phyloP scores from a whole-genome alignment of 1,140 invertebrate genomes.

The Uloborus diversus region DNA sequence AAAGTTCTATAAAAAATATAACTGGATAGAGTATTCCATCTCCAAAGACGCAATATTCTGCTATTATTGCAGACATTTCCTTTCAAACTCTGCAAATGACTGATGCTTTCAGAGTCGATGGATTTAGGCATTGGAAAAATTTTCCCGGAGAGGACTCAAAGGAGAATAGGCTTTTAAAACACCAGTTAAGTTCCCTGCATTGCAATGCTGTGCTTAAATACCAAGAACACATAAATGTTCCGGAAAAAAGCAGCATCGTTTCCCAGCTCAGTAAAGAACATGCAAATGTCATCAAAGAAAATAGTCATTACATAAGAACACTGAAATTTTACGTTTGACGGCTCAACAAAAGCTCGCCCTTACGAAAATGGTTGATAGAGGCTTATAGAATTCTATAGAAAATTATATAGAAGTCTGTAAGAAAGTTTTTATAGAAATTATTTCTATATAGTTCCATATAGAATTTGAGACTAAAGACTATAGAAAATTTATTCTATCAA shows the following conservation, averaged over 20 bases:
- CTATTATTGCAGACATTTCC: not conserved
- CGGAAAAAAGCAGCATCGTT: not conserved
- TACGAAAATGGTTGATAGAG: too few species aligned
- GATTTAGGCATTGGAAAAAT: not conserved
- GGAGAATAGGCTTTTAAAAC: not conserved
- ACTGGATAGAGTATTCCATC: not conserved
- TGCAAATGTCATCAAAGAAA: not conserved
- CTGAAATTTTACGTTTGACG: not conserved
- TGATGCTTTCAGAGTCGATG: not conserved
- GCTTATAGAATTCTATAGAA: too few species aligned
- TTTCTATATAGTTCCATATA: too few species aligned
- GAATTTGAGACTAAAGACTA: not conserved
- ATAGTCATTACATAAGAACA: not conserved
- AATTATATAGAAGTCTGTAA: too few species aligned
- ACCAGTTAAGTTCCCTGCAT: not conserved
- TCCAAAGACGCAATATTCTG: slow-evolving; percentile 7
- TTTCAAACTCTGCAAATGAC: too few species aligned
- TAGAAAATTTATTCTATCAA: too few species aligned
- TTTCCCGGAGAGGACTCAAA: not conserved
- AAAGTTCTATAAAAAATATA: not conserved
- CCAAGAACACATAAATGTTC: not conserved
- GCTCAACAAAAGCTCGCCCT: slow-evolving; percentile 5
- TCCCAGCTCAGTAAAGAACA: not conserved
- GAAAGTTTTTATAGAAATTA: too few species aligned
- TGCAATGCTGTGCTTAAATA: not conserved